Evolutionary conservation across 2,113 vertebrate species (phyloP).

Genomic region (Cyrtonyx montezumae): DNA sequence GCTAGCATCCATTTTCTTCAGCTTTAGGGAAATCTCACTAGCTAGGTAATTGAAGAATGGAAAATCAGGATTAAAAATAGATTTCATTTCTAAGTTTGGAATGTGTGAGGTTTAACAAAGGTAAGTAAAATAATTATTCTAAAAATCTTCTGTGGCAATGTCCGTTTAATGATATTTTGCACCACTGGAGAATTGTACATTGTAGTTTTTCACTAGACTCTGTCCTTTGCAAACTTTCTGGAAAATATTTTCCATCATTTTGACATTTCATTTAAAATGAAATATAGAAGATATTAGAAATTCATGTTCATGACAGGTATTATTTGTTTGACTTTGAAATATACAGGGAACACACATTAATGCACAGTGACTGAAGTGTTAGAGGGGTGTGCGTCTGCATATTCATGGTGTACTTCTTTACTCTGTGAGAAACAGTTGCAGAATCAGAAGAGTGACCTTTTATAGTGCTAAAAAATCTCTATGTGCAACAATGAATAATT

Average conservation of each 20-base stretch:
- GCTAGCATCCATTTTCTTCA: conserved; percentile 38
- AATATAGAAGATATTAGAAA: conserved; percentile 83
- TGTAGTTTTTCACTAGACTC: conserved; percentile 37
- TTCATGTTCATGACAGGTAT: conserved; percentile 83
- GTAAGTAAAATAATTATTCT: conserved; percentile 57
- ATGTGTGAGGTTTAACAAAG: conserved; percentile 32
- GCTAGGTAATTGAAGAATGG: neutral
- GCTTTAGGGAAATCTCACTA: neutral
- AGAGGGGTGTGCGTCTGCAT: conserved; percentile 80
- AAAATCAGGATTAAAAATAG: conserved; percentile 56
- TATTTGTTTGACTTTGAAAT: conserved; percentile 87
- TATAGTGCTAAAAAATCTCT: conserved; percentile 53
- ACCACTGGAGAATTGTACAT: conserved; percentile 24
- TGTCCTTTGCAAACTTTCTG: conserved; percentile 79
- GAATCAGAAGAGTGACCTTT: conserved; percentile 80
- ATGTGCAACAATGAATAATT: conserved; percentile 75
- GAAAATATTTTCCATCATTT: conserved; percentile 84
- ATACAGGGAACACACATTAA: conserved; percentile 82
- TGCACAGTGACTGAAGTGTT: conserved; percentile 76
- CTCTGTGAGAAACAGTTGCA: conserved; percentile 53
- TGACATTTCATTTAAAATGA: conserved; percentile 88
- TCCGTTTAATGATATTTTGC: conserved; percentile 45
- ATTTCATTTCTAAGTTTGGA: conserved; percentile 57
- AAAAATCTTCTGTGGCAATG: neutral
- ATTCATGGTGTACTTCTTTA: conserved; percentile 83